Conservation (phyloP, 53 echinoderm and acorn worm species). For the Glandiceps talaboti region DNA sequence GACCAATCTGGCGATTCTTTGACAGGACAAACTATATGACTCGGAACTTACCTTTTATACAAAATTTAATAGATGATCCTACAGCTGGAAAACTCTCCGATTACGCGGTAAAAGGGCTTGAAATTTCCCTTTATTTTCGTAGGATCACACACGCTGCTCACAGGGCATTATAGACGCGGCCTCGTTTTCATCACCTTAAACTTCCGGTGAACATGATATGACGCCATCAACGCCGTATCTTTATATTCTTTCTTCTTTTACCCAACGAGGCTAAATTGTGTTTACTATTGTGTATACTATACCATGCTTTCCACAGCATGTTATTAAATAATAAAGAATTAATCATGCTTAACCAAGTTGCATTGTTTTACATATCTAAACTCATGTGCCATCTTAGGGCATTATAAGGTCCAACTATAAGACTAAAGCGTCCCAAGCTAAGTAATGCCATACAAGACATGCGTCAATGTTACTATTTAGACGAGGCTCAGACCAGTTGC, state of each 20-base stretch:
- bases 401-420: too few species aligned
- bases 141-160: background rate
- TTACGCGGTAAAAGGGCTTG: background rate
- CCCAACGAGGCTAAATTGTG: background rate
- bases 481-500: too few species aligned
- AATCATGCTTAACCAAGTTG: too few species aligned
- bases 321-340: too few species aligned
- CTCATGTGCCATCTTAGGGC: too few species aligned
- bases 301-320: too few species aligned
- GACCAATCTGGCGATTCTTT: background rate
- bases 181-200: background rate
- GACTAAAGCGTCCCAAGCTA: too few species aligned
- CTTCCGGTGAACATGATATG: background rate
- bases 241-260: background rate
- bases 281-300: too few species aligned
- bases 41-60: background rate
- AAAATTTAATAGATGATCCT: background rate
- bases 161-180: background rate
- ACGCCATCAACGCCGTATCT: background rate
- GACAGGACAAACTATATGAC: background rate
- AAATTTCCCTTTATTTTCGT: background rate
- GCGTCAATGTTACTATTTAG: too few species aligned
- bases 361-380: too few species aligned
- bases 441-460: too few species aligned
- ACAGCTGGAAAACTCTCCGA: background rate